A percentile compares a stretch with the other conserved stretches of the same genome.
These are phyloP conservation scores for Crypturellus tataupa DNA, from an alignment of 2,797 vertebrate genomes.

Conservation along the genomic window DNA sequence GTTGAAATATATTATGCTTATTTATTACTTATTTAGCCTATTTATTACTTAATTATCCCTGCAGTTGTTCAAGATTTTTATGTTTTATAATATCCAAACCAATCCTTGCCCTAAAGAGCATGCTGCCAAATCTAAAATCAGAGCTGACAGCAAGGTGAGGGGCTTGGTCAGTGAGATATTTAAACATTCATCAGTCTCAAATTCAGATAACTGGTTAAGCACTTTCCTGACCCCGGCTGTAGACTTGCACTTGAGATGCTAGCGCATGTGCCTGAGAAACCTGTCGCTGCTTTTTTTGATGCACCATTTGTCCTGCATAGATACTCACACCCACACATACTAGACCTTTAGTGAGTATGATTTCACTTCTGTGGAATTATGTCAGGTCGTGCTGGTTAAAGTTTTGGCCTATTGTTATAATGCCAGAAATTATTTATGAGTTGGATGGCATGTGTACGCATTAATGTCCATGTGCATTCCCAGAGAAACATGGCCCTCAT, in stretches of 20 bases:
- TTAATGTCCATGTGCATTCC: not conserved
- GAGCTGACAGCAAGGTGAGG: slow-evolving; percentile 42
- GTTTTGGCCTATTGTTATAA: not conserved
- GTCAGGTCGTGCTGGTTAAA: not conserved
- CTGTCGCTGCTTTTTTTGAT: not conserved
- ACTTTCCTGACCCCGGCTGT: not conserved
- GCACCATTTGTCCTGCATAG: not conserved
- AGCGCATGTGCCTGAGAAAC: not conserved
- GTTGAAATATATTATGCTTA: not conserved
- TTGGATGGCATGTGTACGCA: not conserved
- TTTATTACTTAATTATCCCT: slow-evolving; percentile 52
- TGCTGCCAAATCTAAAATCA: slow-evolving; percentile 30
- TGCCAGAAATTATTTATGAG: not conserved
- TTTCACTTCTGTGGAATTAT: not conserved
- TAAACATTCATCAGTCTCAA: not conserved
- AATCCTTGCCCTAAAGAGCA: slow-evolving; percentile 44
- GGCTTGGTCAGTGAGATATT: not conserved
- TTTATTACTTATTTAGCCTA: slow-evolving; percentile 31
- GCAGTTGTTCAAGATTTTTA: slow-evolving; percentile 24
- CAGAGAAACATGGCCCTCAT: not conserved
- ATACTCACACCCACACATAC: not conserved
- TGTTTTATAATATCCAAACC: slow-evolving; percentile 37
- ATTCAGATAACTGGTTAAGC: not conserved
- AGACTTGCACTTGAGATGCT: not conserved
- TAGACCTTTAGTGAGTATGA: not conserved